Percentiles rank a stretch among this genome's conserved stretches.
Evolutionary conservation across 2,888 invertebrate genomes (phyloP).

Genomic region (Drosophila leonis): DNA sequence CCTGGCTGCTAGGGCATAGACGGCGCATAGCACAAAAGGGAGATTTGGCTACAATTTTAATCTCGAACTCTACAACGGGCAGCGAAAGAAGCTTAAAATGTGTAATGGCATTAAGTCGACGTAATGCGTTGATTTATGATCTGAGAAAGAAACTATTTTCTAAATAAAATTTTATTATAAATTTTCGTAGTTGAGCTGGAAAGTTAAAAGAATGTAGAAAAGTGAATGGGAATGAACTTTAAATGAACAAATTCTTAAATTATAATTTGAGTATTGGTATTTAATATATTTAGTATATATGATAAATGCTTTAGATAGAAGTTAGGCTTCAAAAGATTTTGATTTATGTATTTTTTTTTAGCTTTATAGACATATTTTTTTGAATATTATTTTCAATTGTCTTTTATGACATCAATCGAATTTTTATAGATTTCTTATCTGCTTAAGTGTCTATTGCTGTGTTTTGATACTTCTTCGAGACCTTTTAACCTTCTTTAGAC

Average conservation of each 20-base stretch:
- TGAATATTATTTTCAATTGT: neutral
- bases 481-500: no score
- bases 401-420: neutral
- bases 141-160: neutral
- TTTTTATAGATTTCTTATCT: neutral
- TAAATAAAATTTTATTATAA: slow-evolving; percentile 25
- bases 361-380: no score
- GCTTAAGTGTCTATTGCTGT: neutral
- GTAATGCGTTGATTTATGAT: slow-evolving; percentile 64
- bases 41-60: slow-evolving; percentile 59
- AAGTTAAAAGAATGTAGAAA: neutral
- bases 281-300: neutral
- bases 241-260: neutral
- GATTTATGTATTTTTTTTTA: no score
- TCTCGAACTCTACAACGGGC: slow-evolving; percentile 56
- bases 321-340: no score
- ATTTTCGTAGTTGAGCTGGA: neutral
- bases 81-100: slow-evolving; percentile 44
- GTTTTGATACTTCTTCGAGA: neutral
- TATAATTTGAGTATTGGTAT: no score
- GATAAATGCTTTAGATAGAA: no score
- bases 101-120: slow-evolving; percentile 33
- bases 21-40: slow-evolving; percentile 13
- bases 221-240: neutral
- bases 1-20: neutral